Conservation (phyloP, 2,113 vertebrate species). For the Gavia stellata region DNA sequence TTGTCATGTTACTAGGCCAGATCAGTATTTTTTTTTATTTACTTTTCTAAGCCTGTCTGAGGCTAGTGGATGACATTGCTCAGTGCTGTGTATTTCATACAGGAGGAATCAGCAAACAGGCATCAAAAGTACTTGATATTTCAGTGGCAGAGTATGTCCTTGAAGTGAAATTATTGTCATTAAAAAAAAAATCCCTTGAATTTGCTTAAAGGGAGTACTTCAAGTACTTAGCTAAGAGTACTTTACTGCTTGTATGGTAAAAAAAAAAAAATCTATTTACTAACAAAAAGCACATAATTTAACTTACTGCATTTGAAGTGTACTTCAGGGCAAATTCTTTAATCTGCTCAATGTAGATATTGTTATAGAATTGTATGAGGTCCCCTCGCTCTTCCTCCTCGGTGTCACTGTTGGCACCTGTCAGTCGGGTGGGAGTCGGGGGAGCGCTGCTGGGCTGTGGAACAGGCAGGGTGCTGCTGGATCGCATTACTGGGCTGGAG, state of each 20-base stretch:
- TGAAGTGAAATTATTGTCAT: neutral
- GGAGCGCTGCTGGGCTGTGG: slow-evolving; percentile 83
- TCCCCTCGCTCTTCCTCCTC: slow-evolving; percentile 85
- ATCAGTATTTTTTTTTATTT: rapidly evolving
- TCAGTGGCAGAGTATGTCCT: neutral
- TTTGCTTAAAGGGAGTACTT: neutral
- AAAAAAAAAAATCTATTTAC: no score
- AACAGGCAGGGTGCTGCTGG: slow-evolving; percentile 82
- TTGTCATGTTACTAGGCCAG: neutral
- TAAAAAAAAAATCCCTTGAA: neutral
- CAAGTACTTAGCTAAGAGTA: no score
- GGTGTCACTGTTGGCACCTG: slow-evolving; percentile 43
- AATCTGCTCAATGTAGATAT: slow-evolving; percentile 82
- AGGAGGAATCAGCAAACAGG: neutral
- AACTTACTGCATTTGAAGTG: slow-evolving; percentile 68
- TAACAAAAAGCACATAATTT: neutral
- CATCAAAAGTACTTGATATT: neutral
- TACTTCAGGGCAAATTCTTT: slow-evolving; percentile 84
- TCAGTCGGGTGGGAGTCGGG: slow-evolving; percentile 76
- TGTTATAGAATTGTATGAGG: slow-evolving; percentile 92
- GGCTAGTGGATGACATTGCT: neutral
- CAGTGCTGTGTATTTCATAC: no score
- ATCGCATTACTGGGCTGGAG: slow-evolving; percentile 83
- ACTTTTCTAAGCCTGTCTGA: neutral
- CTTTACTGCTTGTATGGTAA: rapidly evolving